phyloP scores from a whole-genome alignment of 2,797 vertebrate species.

The Gymnoscopelus microlampas region DNA sequence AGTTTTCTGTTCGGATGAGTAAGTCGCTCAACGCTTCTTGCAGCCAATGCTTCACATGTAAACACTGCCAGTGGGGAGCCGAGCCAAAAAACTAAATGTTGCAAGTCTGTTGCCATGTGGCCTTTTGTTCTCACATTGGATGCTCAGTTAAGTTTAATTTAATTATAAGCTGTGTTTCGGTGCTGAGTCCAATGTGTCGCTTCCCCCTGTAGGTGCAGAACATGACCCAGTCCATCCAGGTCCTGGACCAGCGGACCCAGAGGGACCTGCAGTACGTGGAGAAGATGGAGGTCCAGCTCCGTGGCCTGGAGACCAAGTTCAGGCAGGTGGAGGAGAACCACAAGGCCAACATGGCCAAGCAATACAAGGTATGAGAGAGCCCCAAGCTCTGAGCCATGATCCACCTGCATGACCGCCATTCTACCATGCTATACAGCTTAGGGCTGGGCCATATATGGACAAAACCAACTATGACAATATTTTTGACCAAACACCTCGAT shows the following conservation, averaged over 20 bases:
- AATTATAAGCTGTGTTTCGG: not conserved
- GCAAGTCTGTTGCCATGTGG: conserved; percentile 53
- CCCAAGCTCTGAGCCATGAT: conserved; percentile 26
- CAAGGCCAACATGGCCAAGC: conserved; percentile 97
- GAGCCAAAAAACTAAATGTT: conserved; percentile 51
- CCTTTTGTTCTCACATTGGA: conserved; percentile 9
- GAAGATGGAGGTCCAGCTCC: conserved; percentile 98
- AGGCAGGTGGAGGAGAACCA: conserved; percentile 98
- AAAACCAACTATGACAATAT: too few relatives aligned
- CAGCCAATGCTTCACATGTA: conserved; percentile 11
- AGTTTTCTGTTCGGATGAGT: conserved; percentile 6
- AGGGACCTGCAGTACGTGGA: conserved; percentile 97
- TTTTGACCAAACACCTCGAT: too few relatives aligned
- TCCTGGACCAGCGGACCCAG: conserved; percentile 96
- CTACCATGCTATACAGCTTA: not conserved
- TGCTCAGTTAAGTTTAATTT: not conserved
- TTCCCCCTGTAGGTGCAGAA: conserved; percentile 89
- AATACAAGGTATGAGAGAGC: conserved; percentile 91
- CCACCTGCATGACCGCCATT: conserved; percentile 29
- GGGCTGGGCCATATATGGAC: too few relatives aligned
- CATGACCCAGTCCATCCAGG: conserved; percentile 99
- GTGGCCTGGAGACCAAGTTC: conserved; percentile 96
- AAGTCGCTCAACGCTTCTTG: not conserved
- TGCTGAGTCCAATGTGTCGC: not conserved
- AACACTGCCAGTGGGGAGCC: conserved; percentile 32